Base-by-base conservation (phyloP, 37 sponge, comb jelly and placozoan species). In the Diacarnus erythraeanus region DNA sequence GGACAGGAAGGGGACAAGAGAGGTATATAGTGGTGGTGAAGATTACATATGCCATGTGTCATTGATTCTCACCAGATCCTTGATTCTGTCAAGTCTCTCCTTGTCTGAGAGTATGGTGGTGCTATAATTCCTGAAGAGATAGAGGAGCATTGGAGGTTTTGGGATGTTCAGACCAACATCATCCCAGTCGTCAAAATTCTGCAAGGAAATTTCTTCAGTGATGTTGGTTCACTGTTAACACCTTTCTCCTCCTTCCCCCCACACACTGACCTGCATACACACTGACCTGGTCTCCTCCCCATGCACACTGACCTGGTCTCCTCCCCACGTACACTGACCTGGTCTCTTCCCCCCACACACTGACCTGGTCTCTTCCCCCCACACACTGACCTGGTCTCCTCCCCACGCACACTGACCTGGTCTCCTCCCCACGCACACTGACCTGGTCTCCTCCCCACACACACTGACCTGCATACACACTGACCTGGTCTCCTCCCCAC, bases 101-200 rank as follows among this genome's bases (percentile, higher is more conserved):
- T 66, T 57, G 47, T 82, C 82, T 23, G 77, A 73, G 59, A 86
- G 72, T 26, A 80, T 66, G 63, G 70, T 61, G 59, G 79, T 84
- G 66, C 80, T 69, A 76, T 91, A 94, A 79, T 89, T 78, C 18
- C 95, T 65, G 75, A 92, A 91, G 64, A 93, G 86, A 42, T 79
- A 80, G 25, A 97, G 83, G 26, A 97, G 85, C 35, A 59, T 81
- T 22, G 97, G 97, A 23, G 97, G 97, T 59, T 91, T 92, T 67
- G 97, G 86, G 40, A 82, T 92, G 81, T 97, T 92, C 71, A 97
- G 83, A 42, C 94, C 95, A 1, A 97, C 97, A 80, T 97, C 94
- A 77, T 94, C 90, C 97, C 97, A 97, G 79, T 94, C 94, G 74
- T 97, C 97, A 74, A 94, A 88, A 61, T 97, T 93, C 97, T 96